These are phyloP conservation scores for Muscidifurax raptorellus DNA, from an alignment of 1,140 invertebrate species.

Conservation along the genomic window DNA sequence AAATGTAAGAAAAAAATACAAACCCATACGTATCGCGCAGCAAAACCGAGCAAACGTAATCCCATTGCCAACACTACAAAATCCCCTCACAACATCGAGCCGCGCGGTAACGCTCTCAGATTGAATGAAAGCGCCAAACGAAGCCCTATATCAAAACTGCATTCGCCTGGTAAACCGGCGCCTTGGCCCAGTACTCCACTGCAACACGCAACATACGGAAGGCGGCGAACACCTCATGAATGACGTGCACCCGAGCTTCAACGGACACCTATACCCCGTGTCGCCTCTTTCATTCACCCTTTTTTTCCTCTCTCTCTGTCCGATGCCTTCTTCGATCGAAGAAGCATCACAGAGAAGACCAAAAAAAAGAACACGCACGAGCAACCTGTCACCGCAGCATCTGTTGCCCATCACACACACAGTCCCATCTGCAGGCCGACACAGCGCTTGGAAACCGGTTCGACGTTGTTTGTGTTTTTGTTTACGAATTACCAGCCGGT, in stretches of 20 bases:
- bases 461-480: conserved; percentile 11
- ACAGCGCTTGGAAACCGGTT: conserved; percentile 17
- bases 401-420: not conserved
- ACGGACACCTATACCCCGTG: not conserved
- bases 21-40: too few relatives aligned
- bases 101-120: not conserved
- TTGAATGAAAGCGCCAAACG: not conserved
- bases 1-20: too few relatives aligned
- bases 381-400: conserved; percentile 28
- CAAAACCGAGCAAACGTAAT: not conserved
- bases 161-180: not conserved
- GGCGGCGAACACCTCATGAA: not conserved
- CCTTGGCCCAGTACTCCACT: not conserved
- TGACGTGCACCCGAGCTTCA: not conserved
- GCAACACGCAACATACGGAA: not conserved
- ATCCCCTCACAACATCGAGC: not conserved
- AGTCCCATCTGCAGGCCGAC: not conserved
- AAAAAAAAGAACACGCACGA: not conserved
- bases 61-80: not conserved
- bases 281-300: not conserved
- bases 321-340: not conserved
- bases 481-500: conserved; percentile 21
- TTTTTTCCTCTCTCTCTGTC: not conserved
- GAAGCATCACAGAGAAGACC: not conserved
- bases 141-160: not conserved